Conservation (phyloP, 2,888 invertebrate genomes). For the Phyllotreta cruciferae region DNA sequence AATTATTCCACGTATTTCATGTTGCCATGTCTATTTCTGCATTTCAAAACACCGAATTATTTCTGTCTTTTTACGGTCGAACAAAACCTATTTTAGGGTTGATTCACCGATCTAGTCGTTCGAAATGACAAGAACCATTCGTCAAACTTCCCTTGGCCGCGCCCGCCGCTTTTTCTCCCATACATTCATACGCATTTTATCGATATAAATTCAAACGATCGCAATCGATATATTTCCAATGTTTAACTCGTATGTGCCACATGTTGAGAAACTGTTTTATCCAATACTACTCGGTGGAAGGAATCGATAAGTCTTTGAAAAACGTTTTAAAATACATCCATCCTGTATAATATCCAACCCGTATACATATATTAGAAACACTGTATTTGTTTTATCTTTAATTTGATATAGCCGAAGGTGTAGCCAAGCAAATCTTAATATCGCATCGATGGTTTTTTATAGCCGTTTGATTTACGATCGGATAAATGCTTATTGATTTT, state of each 20-base stretch:
- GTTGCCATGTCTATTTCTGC: conserved; percentile 35
- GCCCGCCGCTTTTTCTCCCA: conserved; percentile 11
- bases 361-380: background rate
- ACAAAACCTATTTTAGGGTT: conserved; percentile 51
- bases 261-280: background rate
- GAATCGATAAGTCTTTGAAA: too few relatives aligned
- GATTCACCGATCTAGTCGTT: conserved; percentile 52
- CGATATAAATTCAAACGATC: conserved; percentile 1
- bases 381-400: background rate
- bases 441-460: background rate
- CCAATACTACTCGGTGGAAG: too few relatives aligned
- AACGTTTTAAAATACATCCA: too few relatives aligned
- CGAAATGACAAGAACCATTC: conserved; percentile 50
- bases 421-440: conserved; percentile 17
- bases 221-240: conserved; percentile 6
- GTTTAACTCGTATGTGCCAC: conserved; percentile 4
- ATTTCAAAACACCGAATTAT: conserved; percentile 40
- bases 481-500: conserved; percentile 22
- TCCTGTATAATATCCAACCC: too few relatives aligned
- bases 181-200: conserved; percentile 23
- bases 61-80: conserved; percentile 49
- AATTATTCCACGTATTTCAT: conserved; percentile 40
- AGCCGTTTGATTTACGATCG: conserved; percentile 24
- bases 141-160: conserved; percentile 44
- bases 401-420: conserved; percentile 11